Base-by-base conservation (phyloP, 2,113 vertebrate genomes). In the Muntiacus reevesi region DNA sequence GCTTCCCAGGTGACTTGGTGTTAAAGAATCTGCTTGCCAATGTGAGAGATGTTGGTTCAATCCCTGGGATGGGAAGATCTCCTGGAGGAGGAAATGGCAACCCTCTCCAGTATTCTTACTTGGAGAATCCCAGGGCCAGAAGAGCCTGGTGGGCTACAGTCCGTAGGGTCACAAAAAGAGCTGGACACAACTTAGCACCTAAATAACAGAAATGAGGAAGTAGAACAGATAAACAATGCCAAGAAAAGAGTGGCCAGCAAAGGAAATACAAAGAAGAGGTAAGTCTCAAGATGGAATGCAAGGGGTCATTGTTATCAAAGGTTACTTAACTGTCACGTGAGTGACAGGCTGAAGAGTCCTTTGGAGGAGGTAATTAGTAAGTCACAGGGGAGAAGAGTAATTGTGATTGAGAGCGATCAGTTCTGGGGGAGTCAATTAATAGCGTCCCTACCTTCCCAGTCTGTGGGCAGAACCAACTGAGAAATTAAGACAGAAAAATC, bases 401-500 rank as follows among this genome's bases (percentile, higher is more conserved):
- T 10, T 10, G 2, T 30, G n/a, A 54, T 7, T 15, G 59, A 62
- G 12, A 17, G 17, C 7, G 2, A 12, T 19, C 9, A 19, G 14
- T 45, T 88, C n/a, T 91, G 10, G 2, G 15, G 25, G 8, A 82
- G 16, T 2, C 30, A 43, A 2, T 50, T 25, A 40, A 30, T 23
- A 52, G 47, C 10, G 9, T 21, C 27, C 27, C 14, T 78, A 17
- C 45, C 36, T 96, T 54, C 50, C 30, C 19, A 45, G 59, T 55
- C 25, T 59, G 16, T 8, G n/a, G 54, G 30, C n/a, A 67, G 23
- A 79, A 21, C 17, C 30, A 79, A 8, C 23, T 19, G 28, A 88
- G 30, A 94, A 60, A 96, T 43, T 15, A 67, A 88, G 27, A 60
- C 19, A 81, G 23, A 47, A 95, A 85, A 45, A 67, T 84, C 85